Base-by-base conservation (phyloP, 1,140 invertebrate species). In the Tetraneura akinire region DNA sequence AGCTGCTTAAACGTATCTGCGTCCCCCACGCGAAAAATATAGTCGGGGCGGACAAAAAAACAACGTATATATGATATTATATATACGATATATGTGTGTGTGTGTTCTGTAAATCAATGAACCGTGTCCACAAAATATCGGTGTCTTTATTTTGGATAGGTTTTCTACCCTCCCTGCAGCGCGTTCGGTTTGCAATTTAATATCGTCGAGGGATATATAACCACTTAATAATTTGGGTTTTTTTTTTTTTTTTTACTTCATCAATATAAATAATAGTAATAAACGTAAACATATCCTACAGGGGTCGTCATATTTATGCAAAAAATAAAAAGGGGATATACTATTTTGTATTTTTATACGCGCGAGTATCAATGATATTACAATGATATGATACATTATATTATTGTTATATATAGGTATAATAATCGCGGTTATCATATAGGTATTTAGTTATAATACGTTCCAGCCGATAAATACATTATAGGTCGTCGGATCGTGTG, bases 211-310 rank as follows among this genome's bases (percentile, higher is more conserved):
- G 68, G 68, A 71, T 51, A n/a, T n/a, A 11, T 26, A 55, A 68
- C 64, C 64, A 68, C 37, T 68, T 68, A 45, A 68, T 68, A 68
- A 45, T 68, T 68, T n/a, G 37, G 10, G 13, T 68, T 68, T 55
- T 55, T 18, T 51, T 18, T 37, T 21, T 68, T 68, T 55, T 55
- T 18, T 51, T 18, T 37, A 26, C 14, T 1, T 13, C 37, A 68
- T 23, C 18, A 6, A 45, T 68, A 45, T 16, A 23, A 45, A 68
- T 14, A 68, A n/a, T 5, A 37, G 11, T 32, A 62, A 29, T 9
- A 32, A 32, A 14, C 6, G n/a, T 45, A 66, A 66, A 66, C 62
- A 66, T 21, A 16, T 45, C 3, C 37, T 10, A 1, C 5, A 37
- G 11, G 13, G 37, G n/a, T 42, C 62, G 32, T 45, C 32, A 21